These are phyloP conservation scores for Ptychobarbus kaznakovi DNA, from an alignment of 2,797 vertebrate genomes.

Conservation along the genomic window DNA sequence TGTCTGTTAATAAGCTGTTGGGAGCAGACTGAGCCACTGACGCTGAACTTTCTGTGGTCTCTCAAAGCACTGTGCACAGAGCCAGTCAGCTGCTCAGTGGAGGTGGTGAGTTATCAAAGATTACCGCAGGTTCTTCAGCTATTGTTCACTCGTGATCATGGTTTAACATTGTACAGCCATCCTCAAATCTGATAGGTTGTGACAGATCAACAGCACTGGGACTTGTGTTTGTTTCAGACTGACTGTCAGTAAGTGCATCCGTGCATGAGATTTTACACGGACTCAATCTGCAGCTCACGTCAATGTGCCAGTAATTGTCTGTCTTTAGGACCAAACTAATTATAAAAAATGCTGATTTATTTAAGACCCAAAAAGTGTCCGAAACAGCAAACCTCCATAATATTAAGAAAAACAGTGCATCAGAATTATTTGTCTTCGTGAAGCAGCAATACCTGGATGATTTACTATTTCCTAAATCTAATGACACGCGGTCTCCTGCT, in stretches of 20 bases:
- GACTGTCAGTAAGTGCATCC: no score
- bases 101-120: conserved; percentile 84
- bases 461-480: background rate
- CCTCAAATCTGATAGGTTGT: background rate
- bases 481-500: background rate
- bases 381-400: background rate
- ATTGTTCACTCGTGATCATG: background rate
- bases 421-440: background rate
- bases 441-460: background rate
- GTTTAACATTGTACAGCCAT: background rate
- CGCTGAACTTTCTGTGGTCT: conserved; percentile 93
- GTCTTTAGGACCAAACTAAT: background rate
- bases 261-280: no score
- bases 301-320: background rate
- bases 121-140: background rate
- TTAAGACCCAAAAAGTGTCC: background rate
- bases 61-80: conserved; percentile 92
- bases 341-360: background rate
- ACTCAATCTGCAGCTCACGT: background rate
- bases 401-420: background rate
- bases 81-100: conserved; percentile 89
- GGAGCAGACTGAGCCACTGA: conserved; percentile 90
- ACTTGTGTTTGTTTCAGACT: no score
- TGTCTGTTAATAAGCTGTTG: conserved; percentile 92
- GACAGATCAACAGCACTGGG: background rate